A percentile compares a stretch with the other conserved stretches of the same genome.
Evolutionary conservation across 2,888 invertebrate species (phyloP).

Genomic region (Sesia apiformis): DNA sequence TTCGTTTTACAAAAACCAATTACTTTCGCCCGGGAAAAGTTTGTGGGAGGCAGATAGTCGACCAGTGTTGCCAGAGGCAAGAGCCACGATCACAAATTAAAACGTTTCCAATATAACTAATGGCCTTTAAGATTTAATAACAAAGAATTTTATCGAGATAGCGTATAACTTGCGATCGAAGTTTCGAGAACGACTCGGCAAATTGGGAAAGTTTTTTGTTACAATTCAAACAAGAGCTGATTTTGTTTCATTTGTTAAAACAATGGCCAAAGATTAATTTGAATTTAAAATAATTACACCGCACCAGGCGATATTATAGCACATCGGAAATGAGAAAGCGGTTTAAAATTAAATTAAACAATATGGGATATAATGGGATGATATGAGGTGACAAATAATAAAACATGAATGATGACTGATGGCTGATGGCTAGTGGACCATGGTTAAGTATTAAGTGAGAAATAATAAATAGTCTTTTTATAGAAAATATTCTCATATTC

Average conservation of each 20-base stretch:
- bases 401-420: too few relatives aligned
- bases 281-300: neutral
- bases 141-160: conserved; percentile 22
- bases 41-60: conserved; percentile 3
- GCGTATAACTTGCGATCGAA: conserved; percentile 15
- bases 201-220: conserved; percentile 13
- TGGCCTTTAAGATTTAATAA: conserved; percentile 25
- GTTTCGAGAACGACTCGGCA: conserved; percentile 2
- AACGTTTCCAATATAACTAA: conserved; percentile 30
- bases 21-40: conserved; percentile 11
- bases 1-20: conserved; percentile 17
- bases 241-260: neutral
- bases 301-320: too few relatives aligned
- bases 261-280: neutral
- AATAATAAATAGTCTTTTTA: too few relatives aligned
- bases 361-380: too few relatives aligned
- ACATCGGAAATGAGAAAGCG: too few relatives aligned
- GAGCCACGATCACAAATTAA: conserved; percentile 15
- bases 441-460: too few relatives aligned
- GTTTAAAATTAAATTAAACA: too few relatives aligned
- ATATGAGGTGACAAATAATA: too few relatives aligned
- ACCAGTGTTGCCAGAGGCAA: conserved; percentile 6
- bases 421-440: too few relatives aligned
- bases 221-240: neutral
- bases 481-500: too few relatives aligned